Base-by-base conservation (phyloP, 2,113 vertebrate genomes). In the Strigops habroptila region DNA sequence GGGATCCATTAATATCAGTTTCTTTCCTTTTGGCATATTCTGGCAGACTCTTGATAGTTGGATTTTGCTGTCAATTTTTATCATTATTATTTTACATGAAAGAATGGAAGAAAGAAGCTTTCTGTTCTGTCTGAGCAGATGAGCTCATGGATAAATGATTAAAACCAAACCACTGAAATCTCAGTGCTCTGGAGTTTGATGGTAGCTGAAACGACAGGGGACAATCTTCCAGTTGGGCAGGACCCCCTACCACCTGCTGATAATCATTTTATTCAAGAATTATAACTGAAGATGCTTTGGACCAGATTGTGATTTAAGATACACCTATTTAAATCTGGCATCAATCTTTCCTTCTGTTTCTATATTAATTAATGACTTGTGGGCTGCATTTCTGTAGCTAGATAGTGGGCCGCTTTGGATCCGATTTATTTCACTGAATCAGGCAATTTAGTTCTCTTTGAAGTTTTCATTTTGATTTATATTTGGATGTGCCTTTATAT, bases 391-490 rank as follows among this genome's bases (percentile, higher is more conserved):
- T 94, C 25, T 76, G 57, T 43, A 39, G 62, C 82, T 93, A 62
- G 39, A 24, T 81, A 86, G 80, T 85, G 70, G 93, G 91, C 96
- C 85, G 88, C 80, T 92, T 93, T 94, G 94, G 96, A 97, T 95
- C 83, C 41, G 2, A 94, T 89, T 91, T 94, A 92, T 86, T 94
- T 94, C 93, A 86, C 82, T n/a, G 23, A 74, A 91, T 94, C 86
- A 92, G 88, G 93, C 92, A 96, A 79, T 93, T 94, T 84, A 53
- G 77, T 53, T 95, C 77, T 59, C 92, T 96, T 92, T 95, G 96
- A 95, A 96, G 92, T 93, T 92, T 68, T 73, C 80, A 90, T 96
- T 94, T 83, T 96, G 83, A 79, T 92, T 97, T 95, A 92, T 95
- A 96, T 95, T 96, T 93, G 92, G 88, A 79, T 84, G 83, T 85